These are phyloP conservation scores for Unio delphinus DNA, from an alignment of 2,888 invertebrate species.

Conservation along the genomic window DNA sequence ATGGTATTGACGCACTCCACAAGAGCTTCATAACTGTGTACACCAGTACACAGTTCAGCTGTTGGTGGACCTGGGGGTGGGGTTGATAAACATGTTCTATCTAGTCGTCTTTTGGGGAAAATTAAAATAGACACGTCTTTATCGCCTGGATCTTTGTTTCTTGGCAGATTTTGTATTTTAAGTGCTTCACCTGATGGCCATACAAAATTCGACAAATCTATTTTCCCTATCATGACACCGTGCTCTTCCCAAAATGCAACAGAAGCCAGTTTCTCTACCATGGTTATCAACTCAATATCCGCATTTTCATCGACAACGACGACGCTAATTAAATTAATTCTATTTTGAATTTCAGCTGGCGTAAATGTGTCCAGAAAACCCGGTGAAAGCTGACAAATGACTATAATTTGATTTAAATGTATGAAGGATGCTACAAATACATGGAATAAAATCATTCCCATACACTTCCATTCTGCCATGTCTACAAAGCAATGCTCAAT, in stretches of 20 bases:
- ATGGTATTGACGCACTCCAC: conserved; percentile 53
- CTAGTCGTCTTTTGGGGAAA: conserved; percentile 29
- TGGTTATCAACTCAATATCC: too few species aligned
- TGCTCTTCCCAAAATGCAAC: conserved; percentile 31
- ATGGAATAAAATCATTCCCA: too few species aligned
- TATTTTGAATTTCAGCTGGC: too few species aligned
- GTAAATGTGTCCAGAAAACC: too few species aligned
- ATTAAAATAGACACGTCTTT: conserved; percentile 20
- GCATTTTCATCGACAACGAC: too few species aligned
- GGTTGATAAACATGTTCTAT: conserved; percentile 51
- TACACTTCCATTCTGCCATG: too few species aligned
- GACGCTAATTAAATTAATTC: too few species aligned
- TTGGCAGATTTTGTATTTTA: conserved; percentile 3
- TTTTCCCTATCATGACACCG: conserved; percentile 28
- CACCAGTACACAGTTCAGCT: conserved; percentile 27
- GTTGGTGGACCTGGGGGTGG: conserved; percentile 8
- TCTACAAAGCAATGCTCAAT: too few species aligned
- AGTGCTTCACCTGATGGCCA: conserved; percentile 33
- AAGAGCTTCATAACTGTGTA: conserved; percentile 18
- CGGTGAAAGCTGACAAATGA: too few species aligned
- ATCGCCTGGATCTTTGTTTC: not conserved
- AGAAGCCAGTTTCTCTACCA: too few species aligned
- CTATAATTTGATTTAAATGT: too few species aligned
- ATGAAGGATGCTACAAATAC: too few species aligned
- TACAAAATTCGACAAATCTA: conserved; percentile 21